Evolutionary conservation across 2,113 vertebrate genomes (phyloP).

Genomic region (Phocoena phocoena): DNA sequence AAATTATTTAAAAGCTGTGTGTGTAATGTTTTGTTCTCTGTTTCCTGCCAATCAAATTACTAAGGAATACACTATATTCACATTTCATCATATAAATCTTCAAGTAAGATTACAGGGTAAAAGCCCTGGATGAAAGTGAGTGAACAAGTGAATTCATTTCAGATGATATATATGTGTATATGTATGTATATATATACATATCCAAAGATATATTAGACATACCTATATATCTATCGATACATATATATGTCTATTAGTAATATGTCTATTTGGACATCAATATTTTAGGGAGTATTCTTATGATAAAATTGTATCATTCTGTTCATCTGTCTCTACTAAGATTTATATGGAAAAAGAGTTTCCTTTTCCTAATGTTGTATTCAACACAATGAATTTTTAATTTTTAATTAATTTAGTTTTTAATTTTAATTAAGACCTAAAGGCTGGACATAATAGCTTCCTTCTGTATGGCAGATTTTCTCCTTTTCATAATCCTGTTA

Average conservation of each 20-base stretch:
- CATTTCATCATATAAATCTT: constrained; percentile 51
- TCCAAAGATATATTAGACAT: too few species aligned
- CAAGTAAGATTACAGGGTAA: constrained; percentile 22
- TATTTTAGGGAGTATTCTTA: not conserved
- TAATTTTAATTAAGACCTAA: not conserved
- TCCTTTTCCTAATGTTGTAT: constrained; percentile 22
- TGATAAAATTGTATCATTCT: not conserved
- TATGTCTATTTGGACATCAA: not conserved
- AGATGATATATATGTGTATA: not conserved
- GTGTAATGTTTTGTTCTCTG: constrained; percentile 71
- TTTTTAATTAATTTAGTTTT: not conserved
- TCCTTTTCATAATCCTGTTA: not conserved
- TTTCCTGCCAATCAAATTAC: constrained; percentile 75
- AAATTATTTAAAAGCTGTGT: constrained; percentile 76
- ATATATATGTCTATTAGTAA: too few species aligned
- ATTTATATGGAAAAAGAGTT: not conserved
- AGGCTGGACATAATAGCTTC: not conserved
- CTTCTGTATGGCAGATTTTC: not conserved
- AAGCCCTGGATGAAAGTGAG: not conserved
- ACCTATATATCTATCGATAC: too few species aligned
- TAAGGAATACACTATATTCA: constrained; percentile 28
- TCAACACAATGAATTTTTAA: not conserved
- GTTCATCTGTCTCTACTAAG: not conserved
- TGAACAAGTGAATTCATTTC: not conserved
- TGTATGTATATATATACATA: too few species aligned